phyloP scores from a whole-genome alignment of 2,113 vertebrate genomes.

The Eptatretus burgeri region DNA sequence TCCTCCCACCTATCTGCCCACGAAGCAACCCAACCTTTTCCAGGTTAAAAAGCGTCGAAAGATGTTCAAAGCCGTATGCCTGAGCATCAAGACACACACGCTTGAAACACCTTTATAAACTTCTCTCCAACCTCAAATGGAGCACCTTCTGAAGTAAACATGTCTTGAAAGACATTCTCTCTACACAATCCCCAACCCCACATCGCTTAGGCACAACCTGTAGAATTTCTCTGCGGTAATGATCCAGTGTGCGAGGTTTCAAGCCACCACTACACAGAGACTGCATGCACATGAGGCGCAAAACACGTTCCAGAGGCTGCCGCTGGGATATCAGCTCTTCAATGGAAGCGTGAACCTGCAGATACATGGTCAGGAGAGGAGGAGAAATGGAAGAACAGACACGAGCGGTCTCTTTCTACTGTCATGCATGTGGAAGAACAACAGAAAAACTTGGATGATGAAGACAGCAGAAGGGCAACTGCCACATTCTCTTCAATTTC shows the following conservation, averaged over 20 bases:
- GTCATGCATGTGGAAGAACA: too few relatives aligned
- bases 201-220: conserved; percentile 25
- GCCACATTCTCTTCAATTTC: too few relatives aligned
- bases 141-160: too few relatives aligned
- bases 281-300: conserved; percentile 62
- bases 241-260: conserved; percentile 69
- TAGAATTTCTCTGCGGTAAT: conserved; percentile 72
- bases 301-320: conserved; percentile 55
- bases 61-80: conserved; percentile 81
- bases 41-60: conserved; percentile 58
- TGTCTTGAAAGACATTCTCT: too few relatives aligned
- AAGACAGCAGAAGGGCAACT: not conserved
- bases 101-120: not conserved
- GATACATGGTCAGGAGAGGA: conserved; percentile 8
- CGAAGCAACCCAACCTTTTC: conserved; percentile 66
- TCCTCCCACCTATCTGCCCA: conserved; percentile 34
- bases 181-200: too few relatives aligned
- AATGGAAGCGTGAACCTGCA: conserved; percentile 48
- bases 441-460: too few relatives aligned
- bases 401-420: not conserved
- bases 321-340: conserved; percentile 78
- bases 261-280: conserved; percentile 82
- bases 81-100: conserved; percentile 14
- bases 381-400: not conserved
- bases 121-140: too few relatives aligned